Percentiles rank a stretch among this genome's conserved stretches.
Conservation (phyloP, 2,888 invertebrate species). For the Polydrusus tereticollis region DNA sequence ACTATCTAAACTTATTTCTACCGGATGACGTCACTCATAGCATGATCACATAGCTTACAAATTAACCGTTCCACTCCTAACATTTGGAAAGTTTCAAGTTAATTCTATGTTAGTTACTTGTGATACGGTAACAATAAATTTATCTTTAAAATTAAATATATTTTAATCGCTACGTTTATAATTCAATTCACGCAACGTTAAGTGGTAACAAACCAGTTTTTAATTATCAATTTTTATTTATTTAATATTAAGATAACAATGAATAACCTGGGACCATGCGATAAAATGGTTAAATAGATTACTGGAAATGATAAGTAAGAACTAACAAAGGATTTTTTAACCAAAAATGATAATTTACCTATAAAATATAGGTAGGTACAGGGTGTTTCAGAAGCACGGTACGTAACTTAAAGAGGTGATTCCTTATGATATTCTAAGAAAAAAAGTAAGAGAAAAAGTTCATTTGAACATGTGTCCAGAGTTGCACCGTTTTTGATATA, state of each 20-base stretch:
- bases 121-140: constrained; percentile 3
- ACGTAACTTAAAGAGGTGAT: too few relatives aligned
- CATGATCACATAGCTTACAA: neutral
- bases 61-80: neutral
- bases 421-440: too few relatives aligned
- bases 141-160: neutral
- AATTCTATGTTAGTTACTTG: neutral
- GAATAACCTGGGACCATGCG: neutral
- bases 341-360: neutral
- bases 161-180: neutral
- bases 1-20: constrained; percentile 11
- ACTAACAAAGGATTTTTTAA: neutral
- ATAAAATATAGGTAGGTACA: too few relatives aligned
- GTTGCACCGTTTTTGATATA: too few relatives aligned
- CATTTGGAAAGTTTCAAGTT: constrained; percentile 2
- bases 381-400: too few relatives aligned
- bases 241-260: neutral
- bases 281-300: neutral
- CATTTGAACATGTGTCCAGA: too few relatives aligned
- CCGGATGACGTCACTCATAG: neutral
- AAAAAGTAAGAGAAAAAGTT: too few relatives aligned
- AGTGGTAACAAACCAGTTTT: neutral
- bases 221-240: neutral
- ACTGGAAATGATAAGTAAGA: neutral
- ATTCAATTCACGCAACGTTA: neutral